These are phyloP conservation scores for Brachionus angularis DNA, from an alignment of 1,140 invertebrate genomes.

Conservation along the genomic window DNA sequence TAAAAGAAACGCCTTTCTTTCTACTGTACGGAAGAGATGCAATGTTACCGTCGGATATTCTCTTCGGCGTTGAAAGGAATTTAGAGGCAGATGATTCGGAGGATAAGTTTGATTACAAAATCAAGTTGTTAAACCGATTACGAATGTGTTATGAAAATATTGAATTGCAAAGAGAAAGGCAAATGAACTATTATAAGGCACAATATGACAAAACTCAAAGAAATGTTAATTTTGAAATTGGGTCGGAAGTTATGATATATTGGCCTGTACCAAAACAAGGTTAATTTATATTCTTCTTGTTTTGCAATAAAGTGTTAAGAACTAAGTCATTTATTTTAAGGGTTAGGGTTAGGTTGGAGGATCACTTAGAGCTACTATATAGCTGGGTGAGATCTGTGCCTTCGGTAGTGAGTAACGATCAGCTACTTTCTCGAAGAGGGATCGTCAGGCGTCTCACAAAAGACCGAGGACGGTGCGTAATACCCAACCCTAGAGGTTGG, in stretches of 20 bases:
- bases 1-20: not conserved
- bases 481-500: too few relatives aligned
- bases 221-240: not conserved
- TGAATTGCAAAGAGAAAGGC: not conserved
- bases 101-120: not conserved
- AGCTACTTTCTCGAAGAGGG: too few relatives aligned
- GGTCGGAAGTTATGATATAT: not conserved
- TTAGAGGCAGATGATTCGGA: not conserved
- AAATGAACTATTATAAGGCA: not conserved
- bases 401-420: too few relatives aligned
- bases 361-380: too few relatives aligned
- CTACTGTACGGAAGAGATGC: constrained; percentile 2
- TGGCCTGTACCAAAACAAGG: not conserved
- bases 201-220: not conserved
- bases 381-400: too few relatives aligned
- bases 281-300: too few relatives aligned
- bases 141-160: not conserved
- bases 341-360: too few relatives aligned
- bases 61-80: not conserved
- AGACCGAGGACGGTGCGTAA: too few relatives aligned
- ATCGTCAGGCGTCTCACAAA: too few relatives aligned
- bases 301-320: too few relatives aligned
- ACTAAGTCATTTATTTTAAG: too few relatives aligned
- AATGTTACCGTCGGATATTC: constrained; percentile 1
- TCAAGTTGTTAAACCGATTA: not conserved